Conservation (phyloP, 1,140 invertebrate genomes). For the Magallana gigas region DNA sequence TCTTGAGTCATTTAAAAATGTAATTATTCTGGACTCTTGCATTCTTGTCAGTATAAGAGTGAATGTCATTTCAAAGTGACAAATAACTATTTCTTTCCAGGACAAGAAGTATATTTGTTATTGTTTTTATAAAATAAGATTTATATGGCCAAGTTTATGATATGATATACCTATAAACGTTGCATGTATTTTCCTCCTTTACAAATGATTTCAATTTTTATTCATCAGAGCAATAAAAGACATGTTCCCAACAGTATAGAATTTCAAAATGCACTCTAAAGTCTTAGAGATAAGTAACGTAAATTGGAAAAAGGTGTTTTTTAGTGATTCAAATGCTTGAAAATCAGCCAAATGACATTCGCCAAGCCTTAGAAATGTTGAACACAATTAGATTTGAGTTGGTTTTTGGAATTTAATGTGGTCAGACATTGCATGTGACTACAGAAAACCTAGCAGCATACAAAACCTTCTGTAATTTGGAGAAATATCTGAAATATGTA, state of each 20-base stretch:
- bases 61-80: too few species aligned
- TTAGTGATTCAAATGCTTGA: neutral
- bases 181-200: too few species aligned
- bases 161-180: too few species aligned
- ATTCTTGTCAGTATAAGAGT: too few species aligned
- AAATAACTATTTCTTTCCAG: too few species aligned
- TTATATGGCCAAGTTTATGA: too few species aligned
- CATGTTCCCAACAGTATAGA: neutral
- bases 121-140: too few species aligned
- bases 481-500: slow-evolving; percentile 10
- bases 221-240: neutral
- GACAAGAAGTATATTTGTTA: too few species aligned
- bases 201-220: neutral
- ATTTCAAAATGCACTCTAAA: neutral
- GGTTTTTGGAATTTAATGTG: neutral
- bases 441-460: neutral
- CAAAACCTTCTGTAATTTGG: neutral
- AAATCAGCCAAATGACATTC: neutral
- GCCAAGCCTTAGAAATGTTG: neutral
- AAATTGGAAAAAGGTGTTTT: neutral
- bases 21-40: too few species aligned
- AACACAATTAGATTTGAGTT: neutral
- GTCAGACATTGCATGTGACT: slow-evolving; percentile 11
- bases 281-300: too few species aligned
- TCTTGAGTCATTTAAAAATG: too few species aligned